Evolutionary conservation across 2,797 vertebrate species (phyloP), one percentile per base, ranked within the genome.

Genomic region (Simalia tracyae): DNA sequence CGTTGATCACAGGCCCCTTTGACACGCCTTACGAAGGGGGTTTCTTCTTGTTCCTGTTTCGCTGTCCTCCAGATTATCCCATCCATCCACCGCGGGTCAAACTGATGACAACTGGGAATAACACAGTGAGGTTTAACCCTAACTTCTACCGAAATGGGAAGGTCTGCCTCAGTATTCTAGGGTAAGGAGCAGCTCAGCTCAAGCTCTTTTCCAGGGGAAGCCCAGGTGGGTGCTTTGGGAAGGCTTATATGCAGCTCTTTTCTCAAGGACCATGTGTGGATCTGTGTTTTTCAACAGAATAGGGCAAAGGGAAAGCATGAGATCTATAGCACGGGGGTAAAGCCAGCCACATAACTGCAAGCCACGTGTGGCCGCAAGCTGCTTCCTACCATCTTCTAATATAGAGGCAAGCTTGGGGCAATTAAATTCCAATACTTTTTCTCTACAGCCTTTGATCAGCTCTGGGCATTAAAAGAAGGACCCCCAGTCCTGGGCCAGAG

Each of bases 91-190:
- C 99, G 4, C 97, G 99, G 61, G 99, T 99, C 95, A 99, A 99
- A 97, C 98, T 99, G 92, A 98, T 99, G 98, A 99, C 99, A 96
- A 99, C 99, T 0, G 99, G 99, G 88, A 99, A 99, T 97, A 99
- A 99, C 98, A 99, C 98, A 8, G 99, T 99, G 93, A 98, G 99
- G 94, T 99, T 99, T 98, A 99, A 99, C 97, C 99, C 99, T 97
- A 99, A 99, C 98, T 99, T 99, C 97, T 99, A 99, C 98, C 98
- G 99, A 95, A 99, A 99, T 90, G 99, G 99, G 97, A 99, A 99
- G 95, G 99, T 99, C 95, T 99, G 99, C 98, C 98, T 99, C 96
- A 99, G 99, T 98, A 99, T 99, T 96, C 98, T 99, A 64, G 99
- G 99, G 99, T 99, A 97, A 98, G 98, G 97, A 81, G n/a, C 36